Evolutionary conservation across 1,140 invertebrate species (phyloP), one percentile per base, ranked within the genome.

Genomic region (Caenorhabditis remanei): DNA sequence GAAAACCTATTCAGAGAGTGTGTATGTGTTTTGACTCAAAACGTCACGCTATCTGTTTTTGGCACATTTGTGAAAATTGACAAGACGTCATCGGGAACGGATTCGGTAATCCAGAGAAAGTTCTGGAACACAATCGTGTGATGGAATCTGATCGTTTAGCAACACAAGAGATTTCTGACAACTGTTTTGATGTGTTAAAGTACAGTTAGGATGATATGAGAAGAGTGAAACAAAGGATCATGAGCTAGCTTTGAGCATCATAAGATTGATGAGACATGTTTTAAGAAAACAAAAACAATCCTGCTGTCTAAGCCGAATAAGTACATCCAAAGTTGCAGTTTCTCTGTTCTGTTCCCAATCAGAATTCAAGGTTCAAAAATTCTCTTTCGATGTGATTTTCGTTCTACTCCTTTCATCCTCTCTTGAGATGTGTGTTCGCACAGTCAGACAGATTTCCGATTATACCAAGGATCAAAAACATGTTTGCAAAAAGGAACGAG

Each of bases 11-110:
- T n/a, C 46, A 79, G 5, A 7, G 16, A 2, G 32, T 32, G 50
- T 58, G n/a, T 58, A 9, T 43, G n/a, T 79, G 71, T 79, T 79
- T 79, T 79, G 71, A 48, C 71, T 32, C 16, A 11, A 79, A 79
- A 79, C 71, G 71, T 79, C 71, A 79, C 71, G 46, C 8, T 79
- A 41, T 79, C 71, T 79, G 46, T 79, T 48, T 79, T 79, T 79
- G 46, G 71, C 71, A 50, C 46, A 79, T 79, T 32, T 46, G 43
- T 79, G 3, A 14, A 50, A n/a, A 79, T n/a, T 19, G 11, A n/a
- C 46, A 32, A 32, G 40, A 50, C 71, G 71, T 50, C 71, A 79
- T 46, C 21, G 14, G 65, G 24, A 71, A 46, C 19, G 41, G 43
- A 13, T 41, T 71, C 40, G 41, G 65, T 71, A 71, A 71, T 71